Percentiles rank a stretch among this genome's conserved stretches.
These are phyloP conservation scores for Drosophila hydei DNA, from an alignment of 1,140 invertebrate genomes.

Conservation along the genomic window DNA sequence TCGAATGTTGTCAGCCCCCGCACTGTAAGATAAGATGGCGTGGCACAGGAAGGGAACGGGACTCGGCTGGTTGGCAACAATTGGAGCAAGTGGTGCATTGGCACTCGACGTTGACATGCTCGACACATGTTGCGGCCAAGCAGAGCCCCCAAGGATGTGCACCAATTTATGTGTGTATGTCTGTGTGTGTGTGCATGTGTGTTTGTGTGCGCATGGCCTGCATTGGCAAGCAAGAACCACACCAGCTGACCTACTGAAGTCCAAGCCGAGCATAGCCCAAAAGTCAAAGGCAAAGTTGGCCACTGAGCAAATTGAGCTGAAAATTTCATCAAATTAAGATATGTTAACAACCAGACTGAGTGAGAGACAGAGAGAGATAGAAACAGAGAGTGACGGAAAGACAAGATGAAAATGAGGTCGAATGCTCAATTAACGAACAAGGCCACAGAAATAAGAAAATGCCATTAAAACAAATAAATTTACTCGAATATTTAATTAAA, in stretches of 20 bases:
- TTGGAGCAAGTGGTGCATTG: conserved; percentile 26
- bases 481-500: no score
- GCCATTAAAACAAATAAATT: neutral
- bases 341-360: neutral
- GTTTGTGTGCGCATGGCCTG: neutral
- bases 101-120: conserved; percentile 33
- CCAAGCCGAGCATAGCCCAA: neutral
- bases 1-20: conserved; percentile 31
- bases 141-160: conserved; percentile 2
- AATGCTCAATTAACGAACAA: neutral
- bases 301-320: conserved; percentile 1
- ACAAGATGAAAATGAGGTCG: neutral
- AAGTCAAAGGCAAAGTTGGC: conserved; percentile 23
- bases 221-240: neutral
- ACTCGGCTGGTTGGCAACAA: conserved; percentile 3
- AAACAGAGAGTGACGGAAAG: neutral
- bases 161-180: conserved; percentile 2
- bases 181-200: conserved; percentile 7
- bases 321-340: conserved; percentile 12
- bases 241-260: conserved; percentile 13
- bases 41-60: neutral
- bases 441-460: conserved; percentile 1
- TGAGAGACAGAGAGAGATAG: neutral
- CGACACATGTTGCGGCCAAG: conserved; percentile 34
- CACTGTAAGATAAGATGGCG: neutral